phyloP scores from a whole-genome alignment of 2,113 vertebrate species.

The mouse (Mus musculus) region DNA sequence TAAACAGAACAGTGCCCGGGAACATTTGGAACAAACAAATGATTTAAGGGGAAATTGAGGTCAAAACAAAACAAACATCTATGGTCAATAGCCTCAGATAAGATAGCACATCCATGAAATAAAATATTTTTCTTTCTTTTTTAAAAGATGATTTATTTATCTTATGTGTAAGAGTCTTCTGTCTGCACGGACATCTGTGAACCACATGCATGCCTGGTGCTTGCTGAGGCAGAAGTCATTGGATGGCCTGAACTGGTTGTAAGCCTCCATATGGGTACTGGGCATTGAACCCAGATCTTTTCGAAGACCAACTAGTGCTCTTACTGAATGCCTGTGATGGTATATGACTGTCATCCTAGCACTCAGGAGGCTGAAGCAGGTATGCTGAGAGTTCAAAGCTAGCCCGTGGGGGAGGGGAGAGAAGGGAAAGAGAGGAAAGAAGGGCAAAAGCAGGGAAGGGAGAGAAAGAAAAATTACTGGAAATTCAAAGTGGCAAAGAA shows the following conservation, averaged over 20 bases:
- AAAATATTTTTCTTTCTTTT: neutral
- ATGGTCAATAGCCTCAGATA: neutral
- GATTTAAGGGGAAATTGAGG: neutral
- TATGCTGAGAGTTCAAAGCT: neutral
- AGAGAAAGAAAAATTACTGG: neutral
- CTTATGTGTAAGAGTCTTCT: neutral
- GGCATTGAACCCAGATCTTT: neutral
- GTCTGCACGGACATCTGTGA: neutral
- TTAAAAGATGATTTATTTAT: neutral
- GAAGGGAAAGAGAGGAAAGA: neutral
- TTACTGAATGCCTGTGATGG: neutral
- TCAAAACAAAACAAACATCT: neutral
- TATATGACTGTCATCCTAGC: neutral
- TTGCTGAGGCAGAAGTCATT: neutral
- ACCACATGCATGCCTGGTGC: neutral
- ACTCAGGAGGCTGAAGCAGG: neutral
- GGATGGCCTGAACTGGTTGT: neutral
- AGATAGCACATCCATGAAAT: neutral
- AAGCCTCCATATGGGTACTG: neutral
- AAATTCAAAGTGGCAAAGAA: neutral
- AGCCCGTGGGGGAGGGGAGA: neutral
- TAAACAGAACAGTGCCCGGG: neutral
- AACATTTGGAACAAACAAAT: neutral
- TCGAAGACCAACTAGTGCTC: neutral
- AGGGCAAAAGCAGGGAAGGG: neutral